These are phyloP conservation scores for Cochlearius cochlearius DNA, from an alignment of 2,113 vertebrate genomes.

Conservation along the genomic window DNA sequence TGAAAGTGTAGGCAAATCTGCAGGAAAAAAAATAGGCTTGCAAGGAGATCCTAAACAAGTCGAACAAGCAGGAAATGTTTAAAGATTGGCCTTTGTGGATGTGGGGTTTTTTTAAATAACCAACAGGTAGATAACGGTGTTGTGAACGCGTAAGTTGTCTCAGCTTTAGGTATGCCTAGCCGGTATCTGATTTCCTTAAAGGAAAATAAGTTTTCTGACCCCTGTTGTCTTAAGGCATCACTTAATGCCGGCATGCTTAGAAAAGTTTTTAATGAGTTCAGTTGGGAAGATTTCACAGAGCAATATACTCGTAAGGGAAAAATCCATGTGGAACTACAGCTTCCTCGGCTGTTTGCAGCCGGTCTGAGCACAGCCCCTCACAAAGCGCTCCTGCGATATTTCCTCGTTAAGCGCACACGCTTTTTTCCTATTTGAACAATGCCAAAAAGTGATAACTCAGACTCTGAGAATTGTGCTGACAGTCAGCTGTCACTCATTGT, in stretches of 20 bases:
- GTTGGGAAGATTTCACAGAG: conserved; percentile 45
- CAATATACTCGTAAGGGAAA: neutral
- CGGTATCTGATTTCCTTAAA: neutral
- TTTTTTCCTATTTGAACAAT: conserved; percentile 66
- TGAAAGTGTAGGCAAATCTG: conserved; percentile 68
- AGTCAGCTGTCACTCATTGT: conserved; percentile 86
- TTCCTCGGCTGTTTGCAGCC: neutral
- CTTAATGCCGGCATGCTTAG: neutral
- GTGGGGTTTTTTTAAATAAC: neutral
- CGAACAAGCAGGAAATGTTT: conserved; percentile 56
- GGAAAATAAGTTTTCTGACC: neutral
- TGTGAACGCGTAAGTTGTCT: accelerated
- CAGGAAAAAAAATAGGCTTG: conserved; percentile 4
- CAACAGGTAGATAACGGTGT: neutral
- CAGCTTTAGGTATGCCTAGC: neutral
- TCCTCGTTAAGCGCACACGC: conserved; percentile 36
- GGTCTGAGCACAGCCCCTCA: neutral
- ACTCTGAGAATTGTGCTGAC: conserved; percentile 72
- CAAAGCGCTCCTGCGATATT: conserved; percentile 25
- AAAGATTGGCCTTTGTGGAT: neutral
- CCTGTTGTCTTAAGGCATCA: neutral
- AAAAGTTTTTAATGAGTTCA: conserved; percentile 57
- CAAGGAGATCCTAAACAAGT: conserved; percentile 59
- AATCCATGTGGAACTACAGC: neutral
- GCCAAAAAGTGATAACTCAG: conserved; percentile 74